Conservation (phyloP, 2,888 invertebrate genomes). For the Anaspis maculata region DNA sequence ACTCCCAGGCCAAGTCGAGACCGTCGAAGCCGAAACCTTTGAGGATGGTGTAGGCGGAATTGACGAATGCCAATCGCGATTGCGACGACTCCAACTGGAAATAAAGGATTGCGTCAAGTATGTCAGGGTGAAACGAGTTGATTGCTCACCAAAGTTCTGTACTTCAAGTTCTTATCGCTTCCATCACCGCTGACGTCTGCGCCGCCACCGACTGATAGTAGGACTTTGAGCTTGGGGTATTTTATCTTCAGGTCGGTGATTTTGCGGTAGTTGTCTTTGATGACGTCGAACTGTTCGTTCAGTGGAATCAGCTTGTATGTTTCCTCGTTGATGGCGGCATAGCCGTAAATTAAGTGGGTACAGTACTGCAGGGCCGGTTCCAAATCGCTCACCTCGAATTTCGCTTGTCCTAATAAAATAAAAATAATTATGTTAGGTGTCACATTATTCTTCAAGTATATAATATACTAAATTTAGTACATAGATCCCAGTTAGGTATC, state of each 20-base stretch:
- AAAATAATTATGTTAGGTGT: too few relatives aligned
- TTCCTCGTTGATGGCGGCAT: constrained; percentile 65
- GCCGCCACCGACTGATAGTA: constrained; percentile 71
- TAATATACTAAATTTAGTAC: too few relatives aligned
- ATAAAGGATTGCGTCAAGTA: constrained; percentile 6
- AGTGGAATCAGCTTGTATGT: constrained; percentile 62
- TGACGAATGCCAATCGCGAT: constrained; percentile 66
- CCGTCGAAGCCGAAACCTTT: constrained; percentile 81
- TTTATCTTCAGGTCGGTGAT: constrained; percentile 62
- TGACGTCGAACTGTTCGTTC: constrained; percentile 66
- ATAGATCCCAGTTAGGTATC: too few relatives aligned
- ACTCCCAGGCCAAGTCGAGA: constrained; percentile 81
- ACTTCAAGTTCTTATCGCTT: constrained; percentile 53
- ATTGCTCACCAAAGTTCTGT: constrained; percentile 58
- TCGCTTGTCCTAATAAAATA: constrained; percentile 61
- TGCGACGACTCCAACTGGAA: constrained; percentile 62
- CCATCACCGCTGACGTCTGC: constrained; percentile 52
- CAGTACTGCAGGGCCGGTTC: constrained; percentile 71
- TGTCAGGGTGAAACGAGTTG: background rate
- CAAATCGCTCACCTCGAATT: constrained; percentile 61
- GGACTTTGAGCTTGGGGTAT: constrained; percentile 61
- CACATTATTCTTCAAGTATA: too few relatives aligned
- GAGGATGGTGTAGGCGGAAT: constrained; percentile 64
- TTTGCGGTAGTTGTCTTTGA: constrained; percentile 64
- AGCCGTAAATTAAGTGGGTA: constrained; percentile 74